phyloP scores from a whole-genome alignment of 2,113 vertebrate genomes.

The Cyprinus carpio region DNA sequence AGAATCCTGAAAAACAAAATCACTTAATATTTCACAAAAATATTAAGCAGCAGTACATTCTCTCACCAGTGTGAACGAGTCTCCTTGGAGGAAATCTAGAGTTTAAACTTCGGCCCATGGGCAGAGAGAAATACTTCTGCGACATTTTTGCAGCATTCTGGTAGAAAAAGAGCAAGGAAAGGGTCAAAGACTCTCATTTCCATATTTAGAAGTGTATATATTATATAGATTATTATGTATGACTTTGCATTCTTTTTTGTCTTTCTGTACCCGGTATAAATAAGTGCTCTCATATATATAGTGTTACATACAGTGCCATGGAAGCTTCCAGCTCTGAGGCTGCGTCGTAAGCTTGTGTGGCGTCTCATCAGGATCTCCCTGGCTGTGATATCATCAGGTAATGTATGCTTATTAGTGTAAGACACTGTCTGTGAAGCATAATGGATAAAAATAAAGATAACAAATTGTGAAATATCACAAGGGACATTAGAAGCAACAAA shows the following conservation, averaged over 20 bases:
- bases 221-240: neutral
- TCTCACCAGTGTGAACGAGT: constrained; percentile 57
- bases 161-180: constrained; percentile 3
- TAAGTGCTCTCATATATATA: neutral
- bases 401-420: constrained; percentile 84
- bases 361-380: constrained; percentile 93
- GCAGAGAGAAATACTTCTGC: constrained; percentile 76
- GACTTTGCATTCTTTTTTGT: neutral
- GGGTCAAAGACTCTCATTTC: neutral
- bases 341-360: constrained; percentile 85
- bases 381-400: constrained; percentile 83
- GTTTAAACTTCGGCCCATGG: constrained; percentile 68
- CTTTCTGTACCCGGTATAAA: neutral
- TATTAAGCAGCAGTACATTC: neutral
- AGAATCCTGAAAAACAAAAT: neutral
- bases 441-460: constrained; percentile 48
- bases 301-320: constrained; percentile 73
- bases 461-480: neutral
- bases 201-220: neutral
- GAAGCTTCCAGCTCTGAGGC: constrained; percentile 81
- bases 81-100: constrained; percentile 58
- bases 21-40: neutral
- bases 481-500: neutral
- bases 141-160: constrained; percentile 60
- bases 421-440: constrained; percentile 80